phyloP scores from a whole-genome alignment of 2,113 vertebrate genomes.

The Pseudopodoces humilis region DNA sequence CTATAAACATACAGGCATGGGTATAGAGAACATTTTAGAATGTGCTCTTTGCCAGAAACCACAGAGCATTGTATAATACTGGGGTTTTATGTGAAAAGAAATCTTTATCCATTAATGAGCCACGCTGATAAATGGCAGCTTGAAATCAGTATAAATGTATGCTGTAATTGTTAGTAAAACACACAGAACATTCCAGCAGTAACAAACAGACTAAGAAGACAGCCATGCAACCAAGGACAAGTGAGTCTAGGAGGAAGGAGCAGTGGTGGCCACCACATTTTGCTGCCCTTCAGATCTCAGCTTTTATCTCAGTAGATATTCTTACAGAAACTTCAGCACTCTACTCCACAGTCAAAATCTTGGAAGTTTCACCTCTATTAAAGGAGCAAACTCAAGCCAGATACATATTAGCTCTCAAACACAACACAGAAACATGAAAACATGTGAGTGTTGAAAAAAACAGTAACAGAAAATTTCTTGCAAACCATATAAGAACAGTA shows the following conservation, averaged over 20 bases:
- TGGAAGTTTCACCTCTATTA: not conserved
- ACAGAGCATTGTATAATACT: not conserved
- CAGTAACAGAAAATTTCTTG: not conserved
- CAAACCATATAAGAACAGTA: not conserved
- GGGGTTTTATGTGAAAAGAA: not conserved
- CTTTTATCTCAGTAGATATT: not conserved
- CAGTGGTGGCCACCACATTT: not conserved
- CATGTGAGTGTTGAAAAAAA: not conserved
- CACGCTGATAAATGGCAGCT: not conserved
- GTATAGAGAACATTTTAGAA: not conserved
- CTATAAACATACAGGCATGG: not conserved
- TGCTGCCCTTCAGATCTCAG: not conserved
- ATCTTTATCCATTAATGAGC: conserved; percentile 17
- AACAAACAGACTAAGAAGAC: not conserved
- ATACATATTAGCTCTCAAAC: not conserved
- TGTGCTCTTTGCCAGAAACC: not conserved
- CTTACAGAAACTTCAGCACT: not conserved
- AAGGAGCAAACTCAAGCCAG: not conserved
- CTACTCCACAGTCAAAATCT: not conserved
- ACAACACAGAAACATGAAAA: not conserved
- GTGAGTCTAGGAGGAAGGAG: not conserved
- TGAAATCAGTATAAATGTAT: not conserved
- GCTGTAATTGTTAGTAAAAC: not conserved
- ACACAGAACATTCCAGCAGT: not conserved
- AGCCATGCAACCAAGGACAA: not conserved